Evolutionary conservation across 1,140 invertebrate species (phyloP).

Genomic region (Heliconius himera): DNA sequence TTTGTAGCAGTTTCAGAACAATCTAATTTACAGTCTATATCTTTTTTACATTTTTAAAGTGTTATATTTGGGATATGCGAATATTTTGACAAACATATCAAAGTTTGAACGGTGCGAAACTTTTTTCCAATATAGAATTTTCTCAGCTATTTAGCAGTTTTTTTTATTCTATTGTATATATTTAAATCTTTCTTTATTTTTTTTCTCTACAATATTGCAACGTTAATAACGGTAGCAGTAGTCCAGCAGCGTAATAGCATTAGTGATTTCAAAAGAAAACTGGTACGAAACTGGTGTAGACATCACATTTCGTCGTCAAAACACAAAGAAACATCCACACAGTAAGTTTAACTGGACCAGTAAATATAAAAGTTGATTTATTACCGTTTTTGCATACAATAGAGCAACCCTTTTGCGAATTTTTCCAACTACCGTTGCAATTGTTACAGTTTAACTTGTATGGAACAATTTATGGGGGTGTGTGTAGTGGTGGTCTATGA

Average conservation of each 20-base stretch:
- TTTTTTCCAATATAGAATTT: too few relatives aligned
- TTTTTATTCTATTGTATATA: too few relatives aligned
- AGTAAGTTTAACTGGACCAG: slow-evolving; percentile 26
- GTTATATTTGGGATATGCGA: too few relatives aligned
- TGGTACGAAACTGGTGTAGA: background rate
- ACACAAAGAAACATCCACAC: slow-evolving; percentile 14
- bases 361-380: slow-evolving; percentile 35
- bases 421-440: slow-evolving; percentile 64
- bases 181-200: background rate
- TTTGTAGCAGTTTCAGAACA: too few relatives aligned
- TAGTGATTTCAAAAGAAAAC: slow-evolving; percentile 9
- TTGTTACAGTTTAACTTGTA: slow-evolving; percentile 66
- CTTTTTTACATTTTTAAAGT: too few relatives aligned
- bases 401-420: slow-evolving; percentile 72
- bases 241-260: slow-evolving; percentile 8
- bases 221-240: background rate
- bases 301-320: background rate
- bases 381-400: slow-evolving; percentile 46
- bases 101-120: too few relatives aligned
- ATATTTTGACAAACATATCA: too few relatives aligned
- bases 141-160: too few relatives aligned
- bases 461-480: slow-evolving; percentile 66
- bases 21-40: too few relatives aligned
- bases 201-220: background rate
- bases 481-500: slow-evolving; percentile 63